Base-by-base conservation (phyloP, 2,113 vertebrate species). In the Semnornis frantzii region DNA sequence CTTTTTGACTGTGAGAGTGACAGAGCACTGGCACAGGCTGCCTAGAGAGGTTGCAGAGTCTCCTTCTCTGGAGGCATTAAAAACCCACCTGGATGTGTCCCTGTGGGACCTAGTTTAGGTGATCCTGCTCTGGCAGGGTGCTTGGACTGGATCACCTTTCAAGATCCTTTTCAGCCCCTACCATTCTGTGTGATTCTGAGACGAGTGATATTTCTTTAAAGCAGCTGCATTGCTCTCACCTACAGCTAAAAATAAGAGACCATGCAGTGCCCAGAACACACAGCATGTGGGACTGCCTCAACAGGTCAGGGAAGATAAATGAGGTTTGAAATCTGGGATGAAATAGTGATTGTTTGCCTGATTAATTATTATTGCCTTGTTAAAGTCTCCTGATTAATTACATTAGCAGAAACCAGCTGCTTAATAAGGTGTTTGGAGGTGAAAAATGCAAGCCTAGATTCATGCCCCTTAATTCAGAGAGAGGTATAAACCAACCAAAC, bases 331-430 rank as follows among this genome's bases (percentile, higher is more conserved):
- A 87, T 79, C 68, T n/a, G 64, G 24, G 30, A 69, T 73, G 74
- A 89, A 94, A 70, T 14, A 87, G 52, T 11, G 27, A 65, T 75
- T 42, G 76, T 82, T 85, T 59, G 34, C 34, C 48, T 74, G 60
- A 95, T 96, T 89, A 91, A 92, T 93, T 77, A 59, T 52, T 52
- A 24, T 52, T 52, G 23, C 50, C 50, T 52, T 12, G 23, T 52
- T 52, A 52, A 52, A 52, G 50, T 52, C 50, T 52, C 34, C 48
- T 74, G 60, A 95, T 96, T 89, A 91, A 92, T 93, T 80, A 59
- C 37, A 11, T 31, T 30, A 37, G 48, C 11, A 10, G 76, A 87
- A 89, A 83, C 31, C 66, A 80, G 39, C 46, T 95, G 79, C 69
- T 83, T 64, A 52, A 6, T 52, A 37, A 80, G 46, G 37, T 73